Percentiles rank a stretch among this genome's conserved stretches.
Evolutionary conservation across 2,888 invertebrate species (phyloP).

Genomic region (Cerastoderma edule): DNA sequence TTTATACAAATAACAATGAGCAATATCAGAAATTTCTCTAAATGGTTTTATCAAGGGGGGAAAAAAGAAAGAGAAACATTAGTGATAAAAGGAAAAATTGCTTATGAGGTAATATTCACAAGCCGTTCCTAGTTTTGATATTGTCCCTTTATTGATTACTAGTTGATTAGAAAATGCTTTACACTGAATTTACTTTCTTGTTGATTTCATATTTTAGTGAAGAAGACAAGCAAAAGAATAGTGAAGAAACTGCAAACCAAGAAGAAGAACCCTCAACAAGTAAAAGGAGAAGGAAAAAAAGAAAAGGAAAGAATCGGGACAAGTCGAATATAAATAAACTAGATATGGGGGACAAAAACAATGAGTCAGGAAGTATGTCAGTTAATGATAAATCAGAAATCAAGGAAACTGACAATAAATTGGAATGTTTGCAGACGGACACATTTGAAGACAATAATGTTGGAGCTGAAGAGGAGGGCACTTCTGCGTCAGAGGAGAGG

Average conservation of each 20-base stretch:
- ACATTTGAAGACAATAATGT: background rate
- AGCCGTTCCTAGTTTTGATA: background rate
- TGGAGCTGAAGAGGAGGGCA: background rate
- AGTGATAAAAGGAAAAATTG: conserved; percentile 3
- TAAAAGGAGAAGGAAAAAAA: conserved; percentile 33
- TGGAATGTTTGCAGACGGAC: background rate
- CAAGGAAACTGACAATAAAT: background rate
- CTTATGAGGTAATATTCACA: background rate
- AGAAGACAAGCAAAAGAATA: conserved; percentile 33
- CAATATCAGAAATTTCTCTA: too few relatives aligned
- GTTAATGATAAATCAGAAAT: background rate
- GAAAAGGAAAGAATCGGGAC: conserved; percentile 38
- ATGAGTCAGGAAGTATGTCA: background rate
- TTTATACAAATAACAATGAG: too few relatives aligned
- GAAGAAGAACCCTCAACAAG: conserved; percentile 16
- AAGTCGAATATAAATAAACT: background rate
- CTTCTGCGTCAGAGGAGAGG: conserved; percentile 1
- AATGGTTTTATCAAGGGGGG: background rate
- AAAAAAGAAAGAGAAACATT: background rate
- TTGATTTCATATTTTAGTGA: conserved; percentile 28
- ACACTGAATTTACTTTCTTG: background rate
- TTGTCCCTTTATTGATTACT: background rate
- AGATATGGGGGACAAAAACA: background rate
- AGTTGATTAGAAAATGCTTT: background rate
- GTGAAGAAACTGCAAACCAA: conserved; percentile 2